Evolutionary conservation across 2,797 vertebrate genomes (phyloP).

Genomic region (Rhinella marina): DNA sequence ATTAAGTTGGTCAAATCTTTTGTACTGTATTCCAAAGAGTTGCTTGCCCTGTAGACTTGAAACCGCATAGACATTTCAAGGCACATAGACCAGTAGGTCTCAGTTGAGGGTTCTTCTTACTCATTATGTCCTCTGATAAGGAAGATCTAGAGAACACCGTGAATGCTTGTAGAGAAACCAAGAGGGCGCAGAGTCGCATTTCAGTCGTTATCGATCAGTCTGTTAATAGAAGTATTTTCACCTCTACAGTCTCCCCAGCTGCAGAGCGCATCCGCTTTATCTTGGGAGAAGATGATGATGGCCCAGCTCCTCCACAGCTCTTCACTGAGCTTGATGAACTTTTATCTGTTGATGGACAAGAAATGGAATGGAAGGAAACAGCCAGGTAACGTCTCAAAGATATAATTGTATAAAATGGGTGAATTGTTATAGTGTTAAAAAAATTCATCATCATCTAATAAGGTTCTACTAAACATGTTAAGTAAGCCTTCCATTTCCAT

Average conservation of each 20-base stretch:
- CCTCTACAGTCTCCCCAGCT: slow-evolving; percentile 91
- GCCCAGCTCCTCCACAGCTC: slow-evolving; percentile 91
- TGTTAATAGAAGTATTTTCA: slow-evolving; percentile 90
- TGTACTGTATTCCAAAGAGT: slow-evolving; percentile 35
- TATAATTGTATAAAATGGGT: not conserved
- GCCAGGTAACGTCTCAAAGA: slow-evolving; percentile 83
- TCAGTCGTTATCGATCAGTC: slow-evolving; percentile 74
- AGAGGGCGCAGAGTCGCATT: slow-evolving; percentile 67
- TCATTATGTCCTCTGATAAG: slow-evolving; percentile 73
- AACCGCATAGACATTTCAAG: not conserved
- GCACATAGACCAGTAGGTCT: slow-evolving; percentile 62
- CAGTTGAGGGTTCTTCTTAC: slow-evolving; percentile 64
- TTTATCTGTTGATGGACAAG: slow-evolving; percentile 91
- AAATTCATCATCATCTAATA: not conserved
- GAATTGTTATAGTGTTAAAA: not conserved
- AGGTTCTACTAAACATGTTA: not conserved
- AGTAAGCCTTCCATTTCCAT: not conserved
- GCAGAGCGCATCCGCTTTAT: slow-evolving; percentile 97
- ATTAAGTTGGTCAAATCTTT: slow-evolving; percentile 70
- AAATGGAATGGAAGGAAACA: slow-evolving; percentile 99
- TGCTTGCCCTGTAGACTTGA: slow-evolving; percentile 62
- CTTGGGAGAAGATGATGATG: slow-evolving; percentile 94
- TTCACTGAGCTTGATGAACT: slow-evolving; percentile 98
- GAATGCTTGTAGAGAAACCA: slow-evolving; percentile 75
- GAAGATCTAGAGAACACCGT: slow-evolving; percentile 69